Evolutionary conservation across 2,113 vertebrate species (phyloP).

Genomic region (Microcebus griseorufus): DNA sequence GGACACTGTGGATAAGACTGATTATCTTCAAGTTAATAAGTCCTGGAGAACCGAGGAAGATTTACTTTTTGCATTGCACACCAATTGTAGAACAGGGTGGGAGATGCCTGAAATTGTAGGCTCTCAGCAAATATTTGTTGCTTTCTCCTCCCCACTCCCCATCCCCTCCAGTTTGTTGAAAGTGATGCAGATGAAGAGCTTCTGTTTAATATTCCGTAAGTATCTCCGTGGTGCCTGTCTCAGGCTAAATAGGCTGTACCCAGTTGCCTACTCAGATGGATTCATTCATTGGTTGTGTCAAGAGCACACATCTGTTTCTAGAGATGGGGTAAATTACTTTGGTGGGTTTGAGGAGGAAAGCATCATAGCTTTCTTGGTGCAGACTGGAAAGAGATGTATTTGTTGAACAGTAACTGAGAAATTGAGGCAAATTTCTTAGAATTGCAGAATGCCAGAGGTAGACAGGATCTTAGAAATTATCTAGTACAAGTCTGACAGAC

Average conservation of each 20-base stretch:
- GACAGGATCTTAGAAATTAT: not conserved
- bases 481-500: not conserved
- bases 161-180: slow-evolving; percentile 91
- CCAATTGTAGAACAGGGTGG: slow-evolving; percentile 12
- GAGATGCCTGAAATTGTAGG: slow-evolving; percentile 29
- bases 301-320: not conserved
- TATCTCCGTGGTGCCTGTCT: slow-evolving; percentile 43
- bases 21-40: not conserved
- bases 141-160: slow-evolving; percentile 55
- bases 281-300: not conserved
- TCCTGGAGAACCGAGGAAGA: not conserved
- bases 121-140: slow-evolving; percentile 69
- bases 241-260: not conserved
- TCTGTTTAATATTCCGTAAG: slow-evolving; percentile 98
- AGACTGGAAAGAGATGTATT: not conserved
- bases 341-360: slow-evolving; percentile 42
- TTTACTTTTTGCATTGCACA: not conserved
- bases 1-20: not conserved
- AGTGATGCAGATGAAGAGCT: slow-evolving; percentile 97
- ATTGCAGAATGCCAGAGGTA: not conserved
- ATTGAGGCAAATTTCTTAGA: not conserved
- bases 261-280: not conserved
- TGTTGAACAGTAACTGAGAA: slow-evolving; percentile 12
- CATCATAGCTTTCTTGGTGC: not conserved
- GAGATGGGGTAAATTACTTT: slow-evolving; percentile 2